A percentile compares a stretch with the other conserved stretches of the same genome.
phyloP scores from a whole-genome alignment of 2,888 invertebrate species.

The Cheilosia vulpina region DNA sequence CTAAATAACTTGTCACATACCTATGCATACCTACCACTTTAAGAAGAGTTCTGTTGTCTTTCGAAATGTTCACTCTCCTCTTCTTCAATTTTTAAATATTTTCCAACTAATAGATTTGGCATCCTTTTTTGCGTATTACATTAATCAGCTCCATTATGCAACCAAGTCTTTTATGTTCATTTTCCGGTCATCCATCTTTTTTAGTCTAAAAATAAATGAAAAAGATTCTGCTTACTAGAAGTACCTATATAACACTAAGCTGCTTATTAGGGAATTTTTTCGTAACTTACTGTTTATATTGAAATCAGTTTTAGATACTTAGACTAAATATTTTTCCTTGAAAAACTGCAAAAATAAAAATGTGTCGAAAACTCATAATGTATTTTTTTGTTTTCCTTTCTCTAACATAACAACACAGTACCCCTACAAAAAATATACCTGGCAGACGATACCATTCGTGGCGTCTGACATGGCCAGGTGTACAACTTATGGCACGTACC shows the following conservation, averaged over 20 bases:
- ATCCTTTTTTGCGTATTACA: constrained; percentile 16
- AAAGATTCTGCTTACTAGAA: background rate
- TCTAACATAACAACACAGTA: constrained; percentile 9
- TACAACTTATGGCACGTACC: constrained; percentile 54
- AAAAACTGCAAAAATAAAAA: constrained; percentile 11
- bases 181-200: constrained; percentile 82
- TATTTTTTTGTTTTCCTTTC: background rate
- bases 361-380: constrained; percentile 11
- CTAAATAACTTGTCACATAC: background rate
- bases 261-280: no score
- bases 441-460: constrained; percentile 29
- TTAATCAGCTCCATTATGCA: constrained; percentile 78
- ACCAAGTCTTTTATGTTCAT: constrained; percentile 80
- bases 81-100: constrained; percentile 18
- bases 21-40: constrained; percentile 14
- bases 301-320: background rate
- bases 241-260: no score
- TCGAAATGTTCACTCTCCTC: constrained; percentile 5
- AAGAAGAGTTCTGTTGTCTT: constrained; percentile 8
- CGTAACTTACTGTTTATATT: no score
- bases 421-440: constrained; percentile 48
- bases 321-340: constrained; percentile 2
- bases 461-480: constrained; percentile 59
- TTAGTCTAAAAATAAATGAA: constrained; percentile 80
- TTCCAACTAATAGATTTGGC: constrained; percentile 16